Evolutionary conservation across 2,888 invertebrate species (phyloP), one percentile per base, ranked within the genome.

Genomic region (Pollenia amentaria): DNA sequence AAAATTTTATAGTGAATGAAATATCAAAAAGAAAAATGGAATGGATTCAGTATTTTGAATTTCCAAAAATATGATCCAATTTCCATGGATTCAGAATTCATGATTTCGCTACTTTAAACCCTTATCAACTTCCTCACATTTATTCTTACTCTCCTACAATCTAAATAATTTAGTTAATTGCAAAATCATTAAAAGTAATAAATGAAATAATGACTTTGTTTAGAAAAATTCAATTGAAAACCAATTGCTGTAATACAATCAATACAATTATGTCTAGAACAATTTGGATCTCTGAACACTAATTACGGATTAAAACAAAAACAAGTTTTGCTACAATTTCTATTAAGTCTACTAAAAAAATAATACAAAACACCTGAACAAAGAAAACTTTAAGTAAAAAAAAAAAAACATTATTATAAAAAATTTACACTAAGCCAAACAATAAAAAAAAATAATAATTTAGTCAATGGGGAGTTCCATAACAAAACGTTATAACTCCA

Each of bases 331-430:
- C 16, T 12, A 46, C 42, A 75, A 78, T 65, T 77, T 73, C 60
- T 60, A 46, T 10, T 11, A 51, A 69, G 48, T 70, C 7, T n/a
- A n/a, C 55, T 60, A n/a, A 12, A 55, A 48, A 14, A 18, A 48
- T 21, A 48, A 46, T 62, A 46, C 18, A 70, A 57, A 44, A 55
- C 79, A 73, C 1, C 42, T 16, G 46, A 73, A 77, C 60, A 64
- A 75, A 64, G 73, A 84, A 51, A 85, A 77, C 38, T 85, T 29
- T 6, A 29, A 29, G 6, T 0, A 12, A 4, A 79, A 51, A 70
- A 40, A 53, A 82, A 78, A 85, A 78, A 55, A 73, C 77, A 62
- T 82, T 78, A 85, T 82, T 82, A 72, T 53, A 18, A 62, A 77
- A 65, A 78, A 51, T 62, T 62, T 46, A 46, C 53, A 60, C 53